These are phyloP conservation scores for Macrotrachela quadricornifera DNA, from an alignment of 1,140 invertebrate genomes.

Conservation along the genomic window DNA sequence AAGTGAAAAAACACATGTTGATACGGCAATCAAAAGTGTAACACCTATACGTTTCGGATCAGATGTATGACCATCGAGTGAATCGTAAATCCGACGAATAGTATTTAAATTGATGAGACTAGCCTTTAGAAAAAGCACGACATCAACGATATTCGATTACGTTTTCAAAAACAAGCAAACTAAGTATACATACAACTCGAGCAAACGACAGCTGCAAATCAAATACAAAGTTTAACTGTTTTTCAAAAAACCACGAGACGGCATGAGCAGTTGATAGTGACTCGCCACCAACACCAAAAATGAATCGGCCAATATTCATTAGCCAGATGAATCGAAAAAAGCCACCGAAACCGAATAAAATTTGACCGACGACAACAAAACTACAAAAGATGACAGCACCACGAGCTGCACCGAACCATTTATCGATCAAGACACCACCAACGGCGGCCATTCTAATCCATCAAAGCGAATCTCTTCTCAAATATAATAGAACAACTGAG, in stretches of 20 bases:
- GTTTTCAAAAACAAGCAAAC: not conserved
- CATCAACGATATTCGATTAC: not conserved
- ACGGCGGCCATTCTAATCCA: constrained; percentile 64
- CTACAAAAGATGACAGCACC: constrained; percentile 73
- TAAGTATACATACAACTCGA: constrained; percentile 37
- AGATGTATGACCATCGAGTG: not conserved
- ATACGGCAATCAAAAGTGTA: constrained; percentile 7
- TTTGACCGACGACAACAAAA: constrained; percentile 55
- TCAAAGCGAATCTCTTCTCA: too few relatives aligned
- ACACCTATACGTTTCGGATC: constrained; percentile 4
- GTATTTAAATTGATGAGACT: constrained; percentile 10
- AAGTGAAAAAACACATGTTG: constrained; percentile 9
- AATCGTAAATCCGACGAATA: constrained; percentile 9
- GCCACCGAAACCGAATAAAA: constrained; percentile 63
- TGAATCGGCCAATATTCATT: constrained; percentile 77
- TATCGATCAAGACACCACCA: constrained; percentile 79
- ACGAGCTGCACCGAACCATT: constrained; percentile 70
- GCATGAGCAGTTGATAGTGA: constrained; percentile 86
- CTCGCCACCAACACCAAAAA: constrained; percentile 93
- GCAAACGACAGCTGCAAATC: constrained; percentile 76
- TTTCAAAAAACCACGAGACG: constrained; percentile 87
- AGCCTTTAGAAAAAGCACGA: not conserved
- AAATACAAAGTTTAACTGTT: constrained; percentile 92
- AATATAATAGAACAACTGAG: too few relatives aligned
- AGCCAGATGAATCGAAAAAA: constrained; percentile 52